Conservation (phyloP, 2,797 vertebrate species). For the Pseudotriccus pelzelni region DNA sequence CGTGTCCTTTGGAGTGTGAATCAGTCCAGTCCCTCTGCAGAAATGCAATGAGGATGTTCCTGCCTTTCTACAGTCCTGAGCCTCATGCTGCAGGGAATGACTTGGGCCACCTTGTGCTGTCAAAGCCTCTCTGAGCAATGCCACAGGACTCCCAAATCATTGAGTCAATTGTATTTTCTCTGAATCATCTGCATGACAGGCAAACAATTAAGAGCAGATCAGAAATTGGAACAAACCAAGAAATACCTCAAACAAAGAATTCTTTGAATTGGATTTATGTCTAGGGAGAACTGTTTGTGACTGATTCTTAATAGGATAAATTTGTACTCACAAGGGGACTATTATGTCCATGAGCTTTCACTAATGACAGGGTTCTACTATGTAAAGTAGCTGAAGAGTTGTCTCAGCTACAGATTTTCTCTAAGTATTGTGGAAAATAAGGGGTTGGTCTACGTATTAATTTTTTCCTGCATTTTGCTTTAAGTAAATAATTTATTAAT, state of each 20-base stretch:
- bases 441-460: background rate
- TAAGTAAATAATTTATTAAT: background rate
- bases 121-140: conserved; percentile 5
- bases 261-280: conserved; percentile 14
- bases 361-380: background rate
- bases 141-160: conserved; percentile 5
- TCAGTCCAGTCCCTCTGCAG: background rate
- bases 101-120: background rate
- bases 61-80: background rate
- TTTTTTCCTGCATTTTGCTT: background rate
- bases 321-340: conserved; percentile 4
- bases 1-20: background rate
- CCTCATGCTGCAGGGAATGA: background rate
- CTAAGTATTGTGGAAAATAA: background rate
- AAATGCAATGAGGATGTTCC: background rate
- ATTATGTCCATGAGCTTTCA: conserved; percentile 5
- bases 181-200: background rate
- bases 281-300: background rate
- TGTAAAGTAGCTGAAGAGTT: background rate
- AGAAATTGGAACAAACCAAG: background rate
- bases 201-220: background rate
- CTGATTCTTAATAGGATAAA: conserved; percentile 50
- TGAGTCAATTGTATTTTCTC: background rate
- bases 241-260: conserved; percentile 18
- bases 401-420: background rate